These are phyloP conservation scores for Odontocolon sp. DNA, from an alignment of 2,888 invertebrate genomes.

Conservation along the genomic window DNA sequence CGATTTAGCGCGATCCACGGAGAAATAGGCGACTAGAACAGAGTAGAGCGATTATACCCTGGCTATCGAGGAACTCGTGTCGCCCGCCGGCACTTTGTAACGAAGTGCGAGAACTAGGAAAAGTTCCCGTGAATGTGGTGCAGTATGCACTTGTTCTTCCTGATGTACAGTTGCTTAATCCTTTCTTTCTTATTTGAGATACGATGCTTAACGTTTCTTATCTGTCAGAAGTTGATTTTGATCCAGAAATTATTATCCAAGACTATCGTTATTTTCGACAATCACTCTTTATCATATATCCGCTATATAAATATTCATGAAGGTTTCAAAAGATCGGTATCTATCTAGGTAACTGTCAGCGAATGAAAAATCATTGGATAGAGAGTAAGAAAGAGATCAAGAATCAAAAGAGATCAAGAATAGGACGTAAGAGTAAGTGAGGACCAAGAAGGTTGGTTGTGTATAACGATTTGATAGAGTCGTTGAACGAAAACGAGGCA, in stretches of 20 bases:
- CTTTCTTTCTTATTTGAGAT: neutral
- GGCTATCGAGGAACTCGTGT: neutral
- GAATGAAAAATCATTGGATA: conserved; percentile 27
- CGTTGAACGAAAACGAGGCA: conserved; percentile 33
- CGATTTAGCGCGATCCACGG: conserved; percentile 48
- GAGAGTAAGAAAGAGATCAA: conserved; percentile 15
- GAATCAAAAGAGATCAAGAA: neutral
- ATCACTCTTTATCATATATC: neutral
- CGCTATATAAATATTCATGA: conserved; percentile 14
- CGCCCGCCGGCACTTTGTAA: neutral
- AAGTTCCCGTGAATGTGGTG: neutral
- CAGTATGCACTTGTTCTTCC: neutral
- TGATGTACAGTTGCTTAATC: neutral
- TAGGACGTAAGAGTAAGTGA: neutral
- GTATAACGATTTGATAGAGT: conserved; percentile 31
- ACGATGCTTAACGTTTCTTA: neutral
- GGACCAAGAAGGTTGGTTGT: neutral
- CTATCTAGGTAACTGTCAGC: conserved; percentile 11
- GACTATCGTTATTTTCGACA: neutral
- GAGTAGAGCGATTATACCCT: neutral
- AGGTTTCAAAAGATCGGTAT: conserved; percentile 13
- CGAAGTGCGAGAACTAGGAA: neutral
- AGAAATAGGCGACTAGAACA: conserved; percentile 6
- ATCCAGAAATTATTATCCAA: neutral
- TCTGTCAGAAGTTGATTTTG: neutral